phyloP scores from a whole-genome alignment of 2,113 vertebrate species.

The Numenius arquata region DNA sequence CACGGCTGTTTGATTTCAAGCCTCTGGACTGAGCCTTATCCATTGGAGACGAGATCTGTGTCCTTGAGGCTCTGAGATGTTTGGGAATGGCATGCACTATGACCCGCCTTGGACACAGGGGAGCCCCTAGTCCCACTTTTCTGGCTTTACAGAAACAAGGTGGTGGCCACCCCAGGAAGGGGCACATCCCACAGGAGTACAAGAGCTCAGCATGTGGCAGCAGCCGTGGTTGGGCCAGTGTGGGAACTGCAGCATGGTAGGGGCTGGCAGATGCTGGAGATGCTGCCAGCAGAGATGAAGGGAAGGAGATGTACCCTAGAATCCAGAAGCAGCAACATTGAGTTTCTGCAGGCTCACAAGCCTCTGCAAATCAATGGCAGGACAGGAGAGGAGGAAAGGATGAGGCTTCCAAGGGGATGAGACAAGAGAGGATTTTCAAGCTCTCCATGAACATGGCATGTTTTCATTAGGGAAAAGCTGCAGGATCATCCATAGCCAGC shows the following conservation, averaged over 20 bases:
- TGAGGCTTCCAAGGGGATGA: background rate
- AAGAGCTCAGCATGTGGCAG: background rate
- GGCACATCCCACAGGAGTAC: background rate
- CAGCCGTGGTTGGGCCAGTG: accelerated
- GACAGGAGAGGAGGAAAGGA: background rate
- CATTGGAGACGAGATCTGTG: background rate
- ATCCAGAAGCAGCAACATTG: background rate
- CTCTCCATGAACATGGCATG: background rate
- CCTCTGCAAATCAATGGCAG: background rate
- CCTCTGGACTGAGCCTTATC: background rate
- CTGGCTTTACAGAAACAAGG: background rate
- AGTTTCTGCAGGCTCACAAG: background rate
- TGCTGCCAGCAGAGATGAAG: background rate
- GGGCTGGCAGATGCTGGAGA: background rate
- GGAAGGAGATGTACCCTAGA: background rate
- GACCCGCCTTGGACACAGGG: background rate
- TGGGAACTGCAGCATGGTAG: accelerated
- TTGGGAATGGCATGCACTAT: background rate
- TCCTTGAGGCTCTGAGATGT: background rate
- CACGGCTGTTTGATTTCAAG: background rate
- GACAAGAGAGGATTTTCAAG: background rate
- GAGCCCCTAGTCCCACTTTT: background rate
- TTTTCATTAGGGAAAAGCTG: background rate
- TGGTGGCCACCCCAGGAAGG: background rate
- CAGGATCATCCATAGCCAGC: background rate